Evolutionary conservation across 2,797 vertebrate genomes (phyloP).

Genomic region (Molossus alvarezi): DNA sequence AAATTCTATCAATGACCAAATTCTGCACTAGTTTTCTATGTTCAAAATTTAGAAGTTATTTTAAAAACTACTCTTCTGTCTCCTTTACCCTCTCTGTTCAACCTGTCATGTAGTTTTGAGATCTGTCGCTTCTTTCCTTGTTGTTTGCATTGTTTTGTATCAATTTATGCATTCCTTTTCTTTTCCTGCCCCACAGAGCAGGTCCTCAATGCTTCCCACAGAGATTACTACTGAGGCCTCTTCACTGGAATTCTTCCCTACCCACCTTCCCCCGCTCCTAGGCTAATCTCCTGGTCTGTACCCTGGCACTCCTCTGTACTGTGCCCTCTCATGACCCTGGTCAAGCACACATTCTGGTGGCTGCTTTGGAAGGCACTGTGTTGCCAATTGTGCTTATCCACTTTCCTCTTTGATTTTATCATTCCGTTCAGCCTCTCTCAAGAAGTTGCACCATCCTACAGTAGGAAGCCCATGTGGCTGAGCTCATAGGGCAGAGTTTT

Average conservation of each 20-base stretch:
- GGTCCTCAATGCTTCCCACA: not conserved
- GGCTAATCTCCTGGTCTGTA: not conserved
- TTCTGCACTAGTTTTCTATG: not conserved
- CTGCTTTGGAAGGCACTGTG: constrained; percentile 10
- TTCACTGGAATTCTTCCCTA: not conserved
- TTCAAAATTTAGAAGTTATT: constrained; percentile 49
- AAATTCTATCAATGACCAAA: not conserved
- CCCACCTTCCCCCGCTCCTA: not conserved
- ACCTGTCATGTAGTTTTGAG: not conserved
- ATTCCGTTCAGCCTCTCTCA: constrained; percentile 30
- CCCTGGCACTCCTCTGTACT: not conserved
- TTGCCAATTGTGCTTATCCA: not conserved
- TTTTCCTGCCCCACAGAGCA: not conserved
- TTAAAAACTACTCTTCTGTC: not conserved
- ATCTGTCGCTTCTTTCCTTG: not conserved
- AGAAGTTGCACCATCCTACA: not conserved
- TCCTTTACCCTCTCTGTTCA: not conserved
- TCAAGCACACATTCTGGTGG: not conserved
- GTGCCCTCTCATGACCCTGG: not conserved
- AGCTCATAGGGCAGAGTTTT: not conserved
- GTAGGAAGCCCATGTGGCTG: not conserved
- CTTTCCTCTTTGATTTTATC: not conserved
- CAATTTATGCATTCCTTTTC: not conserved
- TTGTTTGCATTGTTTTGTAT: not conserved
- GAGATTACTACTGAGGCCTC: not conserved